Base-by-base conservation (phyloP, 2,113 vertebrate species). In the Etia nguti region DNA sequence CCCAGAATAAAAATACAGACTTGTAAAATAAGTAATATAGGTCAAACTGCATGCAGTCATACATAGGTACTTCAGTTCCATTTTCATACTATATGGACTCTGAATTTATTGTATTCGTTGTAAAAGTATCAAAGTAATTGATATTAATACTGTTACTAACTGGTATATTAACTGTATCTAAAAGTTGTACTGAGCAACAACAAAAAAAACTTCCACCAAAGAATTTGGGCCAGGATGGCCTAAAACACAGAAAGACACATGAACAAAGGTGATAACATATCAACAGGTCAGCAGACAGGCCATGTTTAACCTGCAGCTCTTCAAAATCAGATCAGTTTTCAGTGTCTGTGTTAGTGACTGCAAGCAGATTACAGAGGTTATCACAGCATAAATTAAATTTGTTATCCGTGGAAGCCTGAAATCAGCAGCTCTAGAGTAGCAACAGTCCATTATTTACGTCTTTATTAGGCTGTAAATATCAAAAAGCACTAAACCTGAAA, bases 291-390 rank as follows among this genome's bases (percentile, higher is more conserved):
- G 59, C n/a, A 90, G n/a, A 87, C 87, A 90, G 88, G 57, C 86
- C 56, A 12, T 43, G 84, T 9, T 7, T 79, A 86, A 12, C 91
- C 90, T 70, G 60, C 86, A 89, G 85, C 93, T 90, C 90, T 60
- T 89, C 87, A 41, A 10, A 2, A 50, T 41, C 59, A 83, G 13
- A 8, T 88, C 10, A 11, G 29, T 84, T 54, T 52, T 70, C 62
- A 65, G 50, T n/a, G 16, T 54, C 20, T 77, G 26, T 83, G 26
- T 93, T 95, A 94, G 90, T 93, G 7, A 77, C 38, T 87, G 86
- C 82, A 89, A 89, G 92, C 88, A 0, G 26, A 84, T 52, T 38
- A 10, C 11, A 70, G 6, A 16, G 48, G 38, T 87, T 82, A 82
- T 6, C 8, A 31, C 34, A 24, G 54, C 8, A 3, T 6, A 12